These are phyloP conservation scores for Seriola aureovittata DNA, from an alignment of 2,113 vertebrate genomes.

Conservation along the genomic window DNA sequence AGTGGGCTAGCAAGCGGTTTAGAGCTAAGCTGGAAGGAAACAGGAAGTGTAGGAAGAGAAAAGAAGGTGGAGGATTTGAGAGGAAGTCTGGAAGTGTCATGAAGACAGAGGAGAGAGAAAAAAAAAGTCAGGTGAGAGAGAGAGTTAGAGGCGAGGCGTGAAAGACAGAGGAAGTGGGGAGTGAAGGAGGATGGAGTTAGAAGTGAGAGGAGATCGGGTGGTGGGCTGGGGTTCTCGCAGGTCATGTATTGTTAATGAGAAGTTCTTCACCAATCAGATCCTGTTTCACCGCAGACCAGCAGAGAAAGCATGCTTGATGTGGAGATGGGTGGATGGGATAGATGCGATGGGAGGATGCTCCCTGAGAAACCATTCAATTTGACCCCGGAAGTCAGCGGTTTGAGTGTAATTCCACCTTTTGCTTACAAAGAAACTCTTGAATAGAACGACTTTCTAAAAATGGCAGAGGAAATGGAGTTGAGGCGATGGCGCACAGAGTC, in stretches of 20 bases:
- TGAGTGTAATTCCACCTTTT: constrained; percentile 69
- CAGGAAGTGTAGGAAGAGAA: constrained; percentile 47
- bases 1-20: constrained; percentile 44
- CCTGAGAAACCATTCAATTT: constrained; percentile 61
- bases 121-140: constrained; percentile 37
- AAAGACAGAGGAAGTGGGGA: constrained; percentile 45
- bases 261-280: constrained; percentile 72
- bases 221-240: constrained; percentile 39
- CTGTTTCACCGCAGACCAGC: constrained; percentile 69
- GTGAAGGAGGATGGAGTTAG: constrained; percentile 5
- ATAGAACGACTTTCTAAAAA: constrained; percentile 34
- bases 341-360: constrained; percentile 49
- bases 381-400: constrained; percentile 72
- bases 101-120: constrained; percentile 30
- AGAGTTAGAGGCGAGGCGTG: constrained; percentile 37
- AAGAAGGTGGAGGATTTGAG: constrained; percentile 48
- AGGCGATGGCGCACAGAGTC: neutral
- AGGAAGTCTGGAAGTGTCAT: constrained; percentile 1
- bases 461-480: constrained; percentile 37
- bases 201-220: neutral
- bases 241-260: constrained; percentile 83
- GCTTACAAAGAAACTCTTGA: constrained; percentile 37
- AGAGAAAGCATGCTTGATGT: constrained; percentile 55
- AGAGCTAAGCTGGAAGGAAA: constrained; percentile 57
- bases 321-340: constrained; percentile 53